A percentile compares a stretch with the other conserved stretches of the same genome.
Conservation (phyloP, 2,113 vertebrate genomes). For the Nestor notabilis region DNA sequence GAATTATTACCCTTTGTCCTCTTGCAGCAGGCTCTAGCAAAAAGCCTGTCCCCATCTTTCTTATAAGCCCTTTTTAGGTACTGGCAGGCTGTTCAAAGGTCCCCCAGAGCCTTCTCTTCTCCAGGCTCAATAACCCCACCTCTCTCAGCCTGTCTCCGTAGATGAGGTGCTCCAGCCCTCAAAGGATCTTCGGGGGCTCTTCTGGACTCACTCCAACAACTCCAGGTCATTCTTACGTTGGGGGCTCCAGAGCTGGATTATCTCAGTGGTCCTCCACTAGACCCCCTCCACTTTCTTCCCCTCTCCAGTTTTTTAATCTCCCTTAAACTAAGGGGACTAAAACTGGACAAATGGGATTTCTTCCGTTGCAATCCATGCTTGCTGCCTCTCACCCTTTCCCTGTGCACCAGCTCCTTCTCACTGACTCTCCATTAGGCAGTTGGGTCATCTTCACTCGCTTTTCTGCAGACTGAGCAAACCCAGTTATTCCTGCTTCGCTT, state of each 20-base stretch:
- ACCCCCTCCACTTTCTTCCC: background rate
- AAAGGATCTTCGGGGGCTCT: fast-evolving
- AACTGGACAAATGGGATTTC: background rate
- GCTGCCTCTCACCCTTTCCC: background rate
- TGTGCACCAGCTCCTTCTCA: background rate
- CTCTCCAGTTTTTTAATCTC: background rate
- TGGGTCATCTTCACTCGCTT: background rate
- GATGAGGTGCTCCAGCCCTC: background rate
- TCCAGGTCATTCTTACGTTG: background rate
- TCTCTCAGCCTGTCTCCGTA: background rate
- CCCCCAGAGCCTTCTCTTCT: background rate
- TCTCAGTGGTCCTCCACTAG: background rate
- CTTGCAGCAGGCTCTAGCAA: no score
- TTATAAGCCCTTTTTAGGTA: background rate
- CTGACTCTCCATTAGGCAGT: background rate
- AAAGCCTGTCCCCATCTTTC: background rate
- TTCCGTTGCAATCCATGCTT: background rate
- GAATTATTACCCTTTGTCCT: background rate
- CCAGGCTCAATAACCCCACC: background rate
- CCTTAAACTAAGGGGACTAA: background rate
- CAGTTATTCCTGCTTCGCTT: background rate
- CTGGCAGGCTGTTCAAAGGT: background rate
- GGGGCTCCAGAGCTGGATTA: background rate
- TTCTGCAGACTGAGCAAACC: background rate
- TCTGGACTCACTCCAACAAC: background rate